Base-by-base conservation (phyloP, 2,888 invertebrate species). In the Pollenia amentaria region DNA sequence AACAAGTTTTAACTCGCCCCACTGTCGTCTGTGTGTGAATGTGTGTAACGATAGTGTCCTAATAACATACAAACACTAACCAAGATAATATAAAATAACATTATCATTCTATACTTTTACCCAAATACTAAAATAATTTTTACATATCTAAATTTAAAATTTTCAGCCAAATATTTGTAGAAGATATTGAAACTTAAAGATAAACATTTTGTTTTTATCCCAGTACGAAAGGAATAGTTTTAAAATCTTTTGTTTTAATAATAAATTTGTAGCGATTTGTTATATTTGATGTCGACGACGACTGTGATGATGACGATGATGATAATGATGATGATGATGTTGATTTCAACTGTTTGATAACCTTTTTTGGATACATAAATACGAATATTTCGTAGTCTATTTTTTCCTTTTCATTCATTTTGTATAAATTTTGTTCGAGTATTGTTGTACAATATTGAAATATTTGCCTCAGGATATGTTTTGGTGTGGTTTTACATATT, bases 341-440 rank as follows among this genome's bases (percentile, higher is more conserved):
- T 62, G 87, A 87, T 87, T 87, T 82, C 87, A 79, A 73, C 75
- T 79, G 65, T 72, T 67, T 83, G 87, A 87, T 87, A 87, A 85
- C 85, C 87, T 87, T 87, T 67, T 77, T 42, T 21, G 10, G 38
- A 44, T 62, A 72, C 46, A 51, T 40, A 48, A 29, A 29, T 29
- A 29, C 53, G 21, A 10, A 53, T 29, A 69, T 65, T 75, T 81
- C 40, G 10, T 57, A 73, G 29, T 29, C 29, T 46, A 55, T 6
- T 48, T 48, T 48, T 11, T 40, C 12, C 21, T 70, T 51, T 78
- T 18, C 48, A 48, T 51, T 69, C 29, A 44, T 77, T 69, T 40
- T 29, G 42, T 60, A 60, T 55, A 10, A 14, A 53, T 44, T 16
- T 16, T 70, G n/a, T 21, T 14, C n/a, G n/a, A n/a, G 40, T 64